A percentile compares a stretch with the other conserved stretches of the same genome.
These are phyloP conservation scores for Chlorospingus flavigularis DNA, from an alignment of 2,797 vertebrate genomes.

Conservation along the genomic window DNA sequence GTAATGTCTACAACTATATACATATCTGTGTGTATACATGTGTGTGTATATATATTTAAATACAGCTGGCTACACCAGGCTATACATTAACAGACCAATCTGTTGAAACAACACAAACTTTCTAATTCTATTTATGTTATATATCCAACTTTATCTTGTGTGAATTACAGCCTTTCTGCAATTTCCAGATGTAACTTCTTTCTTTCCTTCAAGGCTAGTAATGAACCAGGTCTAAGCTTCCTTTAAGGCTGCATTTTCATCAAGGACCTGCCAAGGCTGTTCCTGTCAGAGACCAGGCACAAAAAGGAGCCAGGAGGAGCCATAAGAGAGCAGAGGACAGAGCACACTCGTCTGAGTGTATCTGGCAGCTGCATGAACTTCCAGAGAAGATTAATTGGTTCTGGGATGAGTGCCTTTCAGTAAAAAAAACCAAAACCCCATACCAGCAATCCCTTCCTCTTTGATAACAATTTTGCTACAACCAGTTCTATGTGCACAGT, in stretches of 20 bases:
- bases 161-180: constrained; percentile 3
- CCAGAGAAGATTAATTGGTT: constrained; percentile 9
- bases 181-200: constrained; percentile 20
- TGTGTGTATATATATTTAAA: neutral
- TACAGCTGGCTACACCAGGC: neutral
- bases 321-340: neutral
- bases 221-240: neutral
- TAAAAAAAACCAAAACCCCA: neutral
- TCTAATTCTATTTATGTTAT: constrained; percentile 27
- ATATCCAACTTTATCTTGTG: constrained; percentile 20
- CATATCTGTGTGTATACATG: neutral
- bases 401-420: neutral
- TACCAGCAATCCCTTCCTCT: neutral
- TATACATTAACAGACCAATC: neutral
- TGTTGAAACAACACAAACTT: constrained; percentile 24
- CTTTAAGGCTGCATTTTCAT: neutral
- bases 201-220: neutral
- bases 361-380: neutral
- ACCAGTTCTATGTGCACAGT: neutral
- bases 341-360: neutral
- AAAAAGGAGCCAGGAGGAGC: neutral
- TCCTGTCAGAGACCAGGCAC: neutral
- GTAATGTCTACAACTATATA: neutral
- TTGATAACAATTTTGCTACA: neutral
- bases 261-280: neutral